These are phyloP conservation scores for Platichthys stellatus DNA, from an alignment of 2,113 vertebrate genomes.

Conservation along the genomic window DNA sequence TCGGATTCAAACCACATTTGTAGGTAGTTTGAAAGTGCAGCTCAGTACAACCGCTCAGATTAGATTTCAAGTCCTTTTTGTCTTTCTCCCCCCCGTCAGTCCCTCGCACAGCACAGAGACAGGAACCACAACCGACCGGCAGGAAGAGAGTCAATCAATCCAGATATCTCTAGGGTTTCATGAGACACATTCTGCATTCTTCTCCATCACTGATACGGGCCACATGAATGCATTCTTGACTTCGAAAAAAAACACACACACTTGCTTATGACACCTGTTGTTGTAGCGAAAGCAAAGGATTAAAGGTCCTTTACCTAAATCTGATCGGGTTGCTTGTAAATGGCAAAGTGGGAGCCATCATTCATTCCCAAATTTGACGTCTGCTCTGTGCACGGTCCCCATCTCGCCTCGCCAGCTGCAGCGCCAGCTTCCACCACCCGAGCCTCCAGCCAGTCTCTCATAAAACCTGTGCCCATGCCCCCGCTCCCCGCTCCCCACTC, in stretches of 20 bases:
- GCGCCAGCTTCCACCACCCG: slow-evolving; percentile 58
- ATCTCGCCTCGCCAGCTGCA: slow-evolving; percentile 51
- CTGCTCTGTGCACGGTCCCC: slow-evolving; percentile 21
- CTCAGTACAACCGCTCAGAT: slow-evolving; percentile 20
- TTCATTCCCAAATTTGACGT: slow-evolving; percentile 12
- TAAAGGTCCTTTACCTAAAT: neutral
- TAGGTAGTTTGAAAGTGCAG: slow-evolving; percentile 41
- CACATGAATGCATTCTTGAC: neutral
- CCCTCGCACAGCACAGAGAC: neutral
- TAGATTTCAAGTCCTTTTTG: slow-evolving; percentile 15
- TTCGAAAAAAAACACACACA: neutral
- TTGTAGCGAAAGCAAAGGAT: neutral
- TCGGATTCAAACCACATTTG: slow-evolving; percentile 47
- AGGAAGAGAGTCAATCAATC: neutral
- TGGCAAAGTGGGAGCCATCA: slow-evolving; percentile 1
- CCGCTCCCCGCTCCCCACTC: slow-evolving; percentile 20
- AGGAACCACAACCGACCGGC: neutral
- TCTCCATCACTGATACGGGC: neutral
- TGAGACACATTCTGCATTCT: neutral
- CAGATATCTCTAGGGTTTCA: neutral
- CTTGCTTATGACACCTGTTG: neutral
- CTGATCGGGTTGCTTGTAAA: neutral
- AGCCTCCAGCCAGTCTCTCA: slow-evolving; percentile 78
- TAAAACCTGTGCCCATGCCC: slow-evolving; percentile 21
- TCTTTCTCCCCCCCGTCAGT: neutral